phyloP scores from a whole-genome alignment of 2,888 invertebrate genomes.

The Lobophora halterata region DNA sequence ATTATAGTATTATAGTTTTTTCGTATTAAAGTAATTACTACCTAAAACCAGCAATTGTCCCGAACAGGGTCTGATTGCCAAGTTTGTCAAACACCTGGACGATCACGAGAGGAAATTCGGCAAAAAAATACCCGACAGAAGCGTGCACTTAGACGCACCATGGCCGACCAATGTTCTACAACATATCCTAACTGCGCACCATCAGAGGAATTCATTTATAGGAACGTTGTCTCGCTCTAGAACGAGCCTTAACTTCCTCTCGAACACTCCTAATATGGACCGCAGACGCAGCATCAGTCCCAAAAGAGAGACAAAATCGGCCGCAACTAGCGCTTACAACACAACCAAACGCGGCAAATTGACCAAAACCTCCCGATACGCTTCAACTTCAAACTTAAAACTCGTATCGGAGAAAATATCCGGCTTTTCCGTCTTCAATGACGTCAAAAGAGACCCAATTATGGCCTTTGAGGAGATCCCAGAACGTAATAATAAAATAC shows the following conservation, averaged over 20 bases:
- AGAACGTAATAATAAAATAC: constrained; percentile 14
- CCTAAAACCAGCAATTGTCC: constrained; percentile 29
- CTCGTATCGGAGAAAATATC: constrained; percentile 69
- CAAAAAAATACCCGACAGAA: constrained; percentile 56
- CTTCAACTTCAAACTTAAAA: constrained; percentile 66
- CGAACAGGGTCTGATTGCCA: constrained; percentile 58
- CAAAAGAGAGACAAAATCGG: constrained; percentile 48
- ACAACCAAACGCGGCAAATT: constrained; percentile 57
- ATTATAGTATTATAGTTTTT: too few relatives aligned
- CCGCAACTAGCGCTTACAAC: constrained; percentile 46
- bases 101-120: constrained; percentile 72
- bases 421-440: constrained; percentile 66
- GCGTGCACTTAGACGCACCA: constrained; percentile 55
- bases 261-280: constrained; percentile 57
- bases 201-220: constrained; percentile 71
- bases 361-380: constrained; percentile 55
- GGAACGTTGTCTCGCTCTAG: constrained; percentile 79
- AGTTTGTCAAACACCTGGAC: constrained; percentile 65
- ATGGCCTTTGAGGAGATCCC: constrained; percentile 58
- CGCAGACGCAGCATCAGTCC: constrained; percentile 63
- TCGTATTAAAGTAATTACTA: too few relatives aligned
- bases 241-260: constrained; percentile 72
- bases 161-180: constrained; percentile 74
- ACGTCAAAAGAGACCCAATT: constrained; percentile 57
- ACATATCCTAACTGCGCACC: constrained; percentile 60